A percentile compares a stretch with the other conserved stretches of the same genome.
These are phyloP conservation scores for Calliopum simillimum DNA, from an alignment of 2,888 invertebrate genomes.

Conservation along the genomic window DNA sequence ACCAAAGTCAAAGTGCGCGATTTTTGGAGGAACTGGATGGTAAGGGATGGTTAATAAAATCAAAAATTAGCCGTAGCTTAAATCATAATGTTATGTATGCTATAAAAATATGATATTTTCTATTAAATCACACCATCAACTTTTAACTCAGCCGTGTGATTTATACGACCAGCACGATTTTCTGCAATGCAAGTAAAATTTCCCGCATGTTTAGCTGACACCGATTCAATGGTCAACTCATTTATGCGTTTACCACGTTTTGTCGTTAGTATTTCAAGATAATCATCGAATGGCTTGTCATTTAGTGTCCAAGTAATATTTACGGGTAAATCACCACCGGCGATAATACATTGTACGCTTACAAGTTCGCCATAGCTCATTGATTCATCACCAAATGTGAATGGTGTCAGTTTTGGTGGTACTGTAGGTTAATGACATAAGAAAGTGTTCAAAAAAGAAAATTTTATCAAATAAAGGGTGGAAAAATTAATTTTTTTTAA, in stretches of 20 bases:
- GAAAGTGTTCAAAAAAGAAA: too few relatives aligned
- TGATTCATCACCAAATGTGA: slow-evolving; percentile 80
- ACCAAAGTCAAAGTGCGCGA: slow-evolving; percentile 78
- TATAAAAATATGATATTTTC: too few relatives aligned
- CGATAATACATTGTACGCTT: slow-evolving; percentile 69
- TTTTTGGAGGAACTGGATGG: slow-evolving; percentile 77
- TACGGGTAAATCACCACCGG: slow-evolving; percentile 73
- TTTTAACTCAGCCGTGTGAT: slow-evolving; percentile 77
- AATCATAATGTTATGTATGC: too few relatives aligned
- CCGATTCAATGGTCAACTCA: slow-evolving; percentile 76
- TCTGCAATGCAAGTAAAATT: slow-evolving; percentile 81
- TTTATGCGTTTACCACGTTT: slow-evolving; percentile 69
- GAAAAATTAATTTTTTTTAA: not conserved
- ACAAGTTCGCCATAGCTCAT: slow-evolving; percentile 76
- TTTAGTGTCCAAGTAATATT: slow-evolving; percentile 73
- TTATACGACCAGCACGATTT: slow-evolving; percentile 78
- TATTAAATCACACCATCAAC: slow-evolving; percentile 76
- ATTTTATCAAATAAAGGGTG: not conserved
- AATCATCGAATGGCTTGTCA: slow-evolving; percentile 65
- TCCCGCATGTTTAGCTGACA: slow-evolving; percentile 77
- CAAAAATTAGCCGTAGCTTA: too few relatives aligned
- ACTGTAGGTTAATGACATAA: slow-evolving; percentile 66
- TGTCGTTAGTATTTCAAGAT: slow-evolving; percentile 63
- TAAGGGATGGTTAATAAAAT: slow-evolving; percentile 13
- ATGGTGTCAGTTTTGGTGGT: slow-evolving; percentile 81